A percentile compares a stretch with the other conserved stretches of the same genome.
Evolutionary conservation across 2,113 vertebrate species (phyloP).

Genomic region (Osmerus mordax): DNA sequence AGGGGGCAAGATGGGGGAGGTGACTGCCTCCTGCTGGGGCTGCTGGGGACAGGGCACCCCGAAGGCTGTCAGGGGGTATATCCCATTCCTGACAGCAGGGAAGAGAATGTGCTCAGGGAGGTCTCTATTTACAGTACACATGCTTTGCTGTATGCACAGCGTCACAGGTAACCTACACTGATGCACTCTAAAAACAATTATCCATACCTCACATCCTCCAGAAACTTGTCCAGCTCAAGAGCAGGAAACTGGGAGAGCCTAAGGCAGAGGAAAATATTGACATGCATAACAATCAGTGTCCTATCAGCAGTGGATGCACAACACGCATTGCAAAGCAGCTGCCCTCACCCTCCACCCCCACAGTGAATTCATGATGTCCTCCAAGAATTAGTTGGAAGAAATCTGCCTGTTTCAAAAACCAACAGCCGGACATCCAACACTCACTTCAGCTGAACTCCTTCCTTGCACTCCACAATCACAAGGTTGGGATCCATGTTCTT

Average conservation of each 20-base stretch:
- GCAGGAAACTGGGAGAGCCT: conserved; percentile 97
- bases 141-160: too few species aligned
- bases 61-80: conserved; percentile 94
- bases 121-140: neutral
- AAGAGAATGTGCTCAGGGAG: neutral
- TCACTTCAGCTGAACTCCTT: conserved; percentile 90
- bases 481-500: conserved; percentile 96
- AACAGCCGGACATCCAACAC: conserved; percentile 33
- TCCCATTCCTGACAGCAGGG: conserved; percentile 81
- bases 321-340: too few species aligned
- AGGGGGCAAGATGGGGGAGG: conserved; percentile 90
- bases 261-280: conserved; percentile 6
- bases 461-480: conserved; percentile 88
- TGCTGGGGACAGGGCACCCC: conserved; percentile 91
- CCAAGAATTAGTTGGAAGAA: too few species aligned
- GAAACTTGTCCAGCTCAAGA: conserved; percentile 94
- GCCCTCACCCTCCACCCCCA: too few species aligned
- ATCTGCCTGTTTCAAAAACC: neutral
- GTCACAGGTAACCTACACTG: neutral
- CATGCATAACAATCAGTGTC: neutral
- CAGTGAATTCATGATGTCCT: too few species aligned
- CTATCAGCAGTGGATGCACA: too few species aligned
- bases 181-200: neutral
- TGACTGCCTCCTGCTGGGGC: conserved; percentile 92
- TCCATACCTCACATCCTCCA: conserved; percentile 93